phyloP scores from a whole-genome alignment of 2,888 invertebrate species.

The Geophilus truncorum region DNA sequence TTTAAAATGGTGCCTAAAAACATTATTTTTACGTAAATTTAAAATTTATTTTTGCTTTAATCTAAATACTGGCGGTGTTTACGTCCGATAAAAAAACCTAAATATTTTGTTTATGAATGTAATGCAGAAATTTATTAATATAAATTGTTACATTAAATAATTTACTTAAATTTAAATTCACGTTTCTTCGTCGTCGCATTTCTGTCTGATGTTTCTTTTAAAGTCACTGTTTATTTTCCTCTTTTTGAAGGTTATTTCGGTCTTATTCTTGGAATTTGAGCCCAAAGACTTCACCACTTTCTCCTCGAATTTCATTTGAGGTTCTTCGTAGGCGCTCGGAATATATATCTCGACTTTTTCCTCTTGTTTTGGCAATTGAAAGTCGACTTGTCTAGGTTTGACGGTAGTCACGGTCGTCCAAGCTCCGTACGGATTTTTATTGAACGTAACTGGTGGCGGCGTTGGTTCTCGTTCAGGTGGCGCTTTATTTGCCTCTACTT shows the following conservation, averaged over 20 bases:
- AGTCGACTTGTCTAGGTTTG: constrained; percentile 56
- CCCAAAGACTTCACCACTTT: constrained; percentile 47
- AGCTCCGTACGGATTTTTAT: background rate
- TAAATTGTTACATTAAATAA: no score
- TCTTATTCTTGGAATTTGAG: constrained; percentile 51
- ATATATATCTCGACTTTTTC: constrained; percentile 42
- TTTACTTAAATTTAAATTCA: background rate
- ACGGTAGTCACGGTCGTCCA: background rate
- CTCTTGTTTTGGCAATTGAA: constrained; percentile 61
- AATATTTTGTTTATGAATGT: no score
- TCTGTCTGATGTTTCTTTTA: constrained; percentile 61
- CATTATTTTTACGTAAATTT: no score
- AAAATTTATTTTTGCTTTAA: background rate
- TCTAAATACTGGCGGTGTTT: no score
- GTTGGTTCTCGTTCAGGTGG: background rate
- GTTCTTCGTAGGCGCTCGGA: constrained; percentile 41
- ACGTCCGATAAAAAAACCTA: no score
- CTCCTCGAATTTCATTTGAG: constrained; percentile 45
- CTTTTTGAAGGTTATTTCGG: constrained; percentile 59
- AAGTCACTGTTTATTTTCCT: constrained; percentile 57
- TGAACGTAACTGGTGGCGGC: background rate
- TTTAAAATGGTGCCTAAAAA: background rate
- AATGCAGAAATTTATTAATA: no score
- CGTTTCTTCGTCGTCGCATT: constrained; percentile 57
- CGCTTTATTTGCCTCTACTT: background rate